Base-by-base conservation (phyloP, 2,113 vertebrate species). In the Triplophysa tibetana region DNA sequence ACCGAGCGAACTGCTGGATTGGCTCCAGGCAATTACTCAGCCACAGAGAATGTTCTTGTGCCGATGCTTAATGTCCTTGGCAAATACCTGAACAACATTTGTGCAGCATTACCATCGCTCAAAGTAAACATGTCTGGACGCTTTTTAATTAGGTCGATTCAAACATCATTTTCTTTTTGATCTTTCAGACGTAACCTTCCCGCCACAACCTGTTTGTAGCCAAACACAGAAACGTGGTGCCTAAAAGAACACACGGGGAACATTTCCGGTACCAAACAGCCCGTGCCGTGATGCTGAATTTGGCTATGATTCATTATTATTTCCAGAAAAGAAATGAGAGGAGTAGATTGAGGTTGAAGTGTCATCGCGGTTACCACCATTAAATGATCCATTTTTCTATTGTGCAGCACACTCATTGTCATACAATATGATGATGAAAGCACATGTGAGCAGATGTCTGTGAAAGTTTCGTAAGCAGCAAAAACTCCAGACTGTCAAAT, bases 21-120 rank as follows among this genome's bases (percentile, higher is more conserved):
- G 54, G 79, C 64, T 81, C 79, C 79, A 69, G 52, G 72, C 70
- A 26, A 50, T 64, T 45, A 75, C 63, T 81, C 64, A 81, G 50
- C 21, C 23, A 29, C 26, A 56, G 62, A 54, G 19, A 65, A 67
- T 43, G 50, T 58, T 29, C 45, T 58, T 48, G n/a, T 54, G 24
- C 29, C 58, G 16, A 65, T 77, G 29, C 75, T 77, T 65, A 64
- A 65, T 65, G 75, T 77, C 75, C 75, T 77, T 65, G 62, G 75
- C 26, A 33, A 65, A 77, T 33, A 43, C 24, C 61, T 38, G 19
- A 24, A 77, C 43, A 77, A 61, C 79, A 75, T 58, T 66, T 64
- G 70, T 67, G 63, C 63, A 65, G 23, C 38, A 4, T 50, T 50
- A 50, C 73, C 45, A 41, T 65, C 29, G 21, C 21, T n/a, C 45